Evolutionary conservation across 2,888 invertebrate genomes (phyloP), one percentile per base, ranked within the genome.

Genomic region (Parascotia fuliginaria): DNA sequence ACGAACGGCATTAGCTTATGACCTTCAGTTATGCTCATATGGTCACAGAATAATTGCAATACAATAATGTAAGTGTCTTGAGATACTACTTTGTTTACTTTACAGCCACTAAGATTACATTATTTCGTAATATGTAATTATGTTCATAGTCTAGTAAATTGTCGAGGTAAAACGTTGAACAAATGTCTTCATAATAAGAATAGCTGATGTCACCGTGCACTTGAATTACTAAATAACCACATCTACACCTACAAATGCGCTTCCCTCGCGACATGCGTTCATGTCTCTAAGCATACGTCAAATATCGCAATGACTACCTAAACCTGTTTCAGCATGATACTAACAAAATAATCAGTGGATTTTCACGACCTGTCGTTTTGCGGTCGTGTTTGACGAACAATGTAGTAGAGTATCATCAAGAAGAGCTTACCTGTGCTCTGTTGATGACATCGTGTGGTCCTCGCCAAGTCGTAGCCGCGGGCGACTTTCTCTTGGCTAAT

Each of bases 401-500:
- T 24, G 24, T 24, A 1, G 1, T 24, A 9, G 7, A 7, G 1
- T 6, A 13, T 7, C 6, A 7, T 7, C 1, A 13, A 13, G 6
- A 2, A 2, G 1, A 31, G 12, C 79, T 73, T 64, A 92, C 92
- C 92, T 92, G 92, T 79, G 92, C 92, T 90, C 92, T 88, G 62
- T 87, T 92, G 80, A 92, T 91, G 77, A 92, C 92, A 72, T 92
- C 83, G 87, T 93, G 73, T 76, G 93, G 75, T 92, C 93, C 83
- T 89, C 93, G 74, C 95, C 92, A 92, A 33, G 92, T 90, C n/a
- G 90, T 85, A 19, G 92, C 90, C 19, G 87, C 89, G 31, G 90
- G 92, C 48, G 93, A 88, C 71, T 94, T 93, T 60, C 95, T 91
- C 79, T 96, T 96, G 33, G 91, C 92, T 33, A 91, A 75, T 71